phyloP scores from a whole-genome alignment of 2,797 vertebrate genomes.

The Micrastur ruficollis region DNA sequence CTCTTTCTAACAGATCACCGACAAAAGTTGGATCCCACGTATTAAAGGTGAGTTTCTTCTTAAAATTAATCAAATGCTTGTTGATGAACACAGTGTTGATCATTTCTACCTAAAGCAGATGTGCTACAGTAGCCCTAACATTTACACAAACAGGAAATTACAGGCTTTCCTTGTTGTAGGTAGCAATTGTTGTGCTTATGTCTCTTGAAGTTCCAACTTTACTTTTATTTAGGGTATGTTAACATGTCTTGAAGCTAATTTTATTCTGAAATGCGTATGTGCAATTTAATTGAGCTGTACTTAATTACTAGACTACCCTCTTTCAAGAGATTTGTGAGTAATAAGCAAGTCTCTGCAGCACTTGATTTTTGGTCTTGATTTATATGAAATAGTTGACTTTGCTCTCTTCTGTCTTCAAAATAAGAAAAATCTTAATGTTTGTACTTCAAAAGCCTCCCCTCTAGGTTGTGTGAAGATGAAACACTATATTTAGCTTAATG shows the following conservation, averaged over 20 bases:
- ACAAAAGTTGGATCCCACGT: constrained; percentile 79
- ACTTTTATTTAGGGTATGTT: background rate
- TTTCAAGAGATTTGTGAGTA: background rate
- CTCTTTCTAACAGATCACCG: constrained; percentile 82
- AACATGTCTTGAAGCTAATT: background rate
- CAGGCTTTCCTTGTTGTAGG: background rate
- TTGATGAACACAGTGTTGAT: background rate
- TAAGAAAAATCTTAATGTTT: background rate
- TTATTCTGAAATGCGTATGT: background rate
- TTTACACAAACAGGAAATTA: background rate
- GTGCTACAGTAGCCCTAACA: background rate
- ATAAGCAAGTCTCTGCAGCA: background rate
- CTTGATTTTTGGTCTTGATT: background rate
- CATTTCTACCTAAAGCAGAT: background rate
- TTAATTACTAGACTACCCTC: background rate
- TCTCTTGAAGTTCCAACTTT: background rate
- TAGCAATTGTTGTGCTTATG: background rate
- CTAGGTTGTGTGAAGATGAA: constrained; percentile 19
- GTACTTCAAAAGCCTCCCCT: background rate
- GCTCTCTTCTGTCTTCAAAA: background rate
- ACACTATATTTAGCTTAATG: constrained; percentile 50
- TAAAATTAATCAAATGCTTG: background rate
- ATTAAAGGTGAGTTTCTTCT: constrained; percentile 80
- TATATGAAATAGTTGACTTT: background rate
- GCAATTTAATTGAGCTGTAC: background rate